Evolutionary conservation across 2,113 vertebrate species (phyloP), one percentile per base, ranked within the genome.

Genomic region (Prunella fulvescens): DNA sequence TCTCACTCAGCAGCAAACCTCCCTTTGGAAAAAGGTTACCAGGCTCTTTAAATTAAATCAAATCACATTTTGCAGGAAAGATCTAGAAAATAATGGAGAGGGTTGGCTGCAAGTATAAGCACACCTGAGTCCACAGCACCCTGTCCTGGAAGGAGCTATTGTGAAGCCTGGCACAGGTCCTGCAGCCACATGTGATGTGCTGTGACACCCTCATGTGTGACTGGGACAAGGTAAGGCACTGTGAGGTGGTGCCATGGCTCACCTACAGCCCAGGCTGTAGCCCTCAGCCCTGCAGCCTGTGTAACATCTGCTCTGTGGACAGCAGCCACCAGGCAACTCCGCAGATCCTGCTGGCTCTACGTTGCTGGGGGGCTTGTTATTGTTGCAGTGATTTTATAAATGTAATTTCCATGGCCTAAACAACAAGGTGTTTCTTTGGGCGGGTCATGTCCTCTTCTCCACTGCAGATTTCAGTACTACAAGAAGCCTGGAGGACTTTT

Each of bases 101-200:
- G 22, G 10, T 24, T 44, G 54, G 33, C 29, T 72, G 24, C 13
- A 51, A 39, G 23, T 6, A 62, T 11, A 62, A 39, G 20, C 54
- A 42, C 25, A 15, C 11, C 1, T 0, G 0, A 51, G 8, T 4
- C 22, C 65, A 13, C 26, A 37, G 13, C 17, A 37, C 16, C 1
- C 2, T 11, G 39, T 26, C 8, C 57, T n/a, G 22, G 14, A 16
- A 48, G 20, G 8, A 67, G 3, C 11, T 29, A 0, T 14, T 19
- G 23, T 23, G 25, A 51, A 35, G 6, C 3, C 12, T 61, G 33
- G 44, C 25, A 19, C 12, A 3, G 19, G 16, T 20, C 18, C 53
- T 81, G 67, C 29, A 64, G 57, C 12, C n/a, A 33, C 2, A 0
- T 28, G 3, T 1, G 20, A 28, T 24, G 33, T 22, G 11, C 19